Percentiles rank a stretch among this genome's conserved stretches.
Evolutionary conservation across 1,140 invertebrate genomes (phyloP).

Genomic region (Tetranychus cinnabarinus): DNA sequence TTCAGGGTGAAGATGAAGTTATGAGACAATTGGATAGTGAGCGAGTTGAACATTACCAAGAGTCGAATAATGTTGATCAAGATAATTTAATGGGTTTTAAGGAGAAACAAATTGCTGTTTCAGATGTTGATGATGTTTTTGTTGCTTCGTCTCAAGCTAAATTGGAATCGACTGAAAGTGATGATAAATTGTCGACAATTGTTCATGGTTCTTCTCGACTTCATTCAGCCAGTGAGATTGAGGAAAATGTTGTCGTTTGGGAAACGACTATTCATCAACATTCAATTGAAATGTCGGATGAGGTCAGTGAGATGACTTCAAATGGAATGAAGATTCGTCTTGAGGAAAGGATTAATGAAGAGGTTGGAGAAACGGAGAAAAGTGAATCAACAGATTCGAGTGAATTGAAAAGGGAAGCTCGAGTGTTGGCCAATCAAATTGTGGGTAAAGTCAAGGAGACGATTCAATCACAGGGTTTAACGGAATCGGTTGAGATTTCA

Average conservation of each 20-base stretch:
- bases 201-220: no score
- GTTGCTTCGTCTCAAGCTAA: no score
- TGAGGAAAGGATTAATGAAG: not conserved
- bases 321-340: not conserved
- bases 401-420: conserved; percentile 16
- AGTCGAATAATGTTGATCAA: no score
- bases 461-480: conserved; percentile 18
- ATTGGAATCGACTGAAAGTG: no score
- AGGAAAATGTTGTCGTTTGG: not conserved
- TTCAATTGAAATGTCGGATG: no score
- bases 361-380: not conserved
- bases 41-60: not conserved
- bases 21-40: not conserved
- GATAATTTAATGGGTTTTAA: no score
- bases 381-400: not conserved
- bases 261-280: not conserved
- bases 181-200: no score
- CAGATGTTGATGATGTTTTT: no score
- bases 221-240: not conserved
- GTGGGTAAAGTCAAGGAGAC: conserved; percentile 29
- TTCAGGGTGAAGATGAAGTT: not conserved
- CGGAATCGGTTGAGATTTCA: conserved; percentile 10
- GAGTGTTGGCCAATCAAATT: conserved; percentile 25
- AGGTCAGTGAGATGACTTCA: not conserved
- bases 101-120: no score